Conservation (phyloP, 2,888 invertebrate genomes). For the Cheiracanthium punctorium region DNA sequence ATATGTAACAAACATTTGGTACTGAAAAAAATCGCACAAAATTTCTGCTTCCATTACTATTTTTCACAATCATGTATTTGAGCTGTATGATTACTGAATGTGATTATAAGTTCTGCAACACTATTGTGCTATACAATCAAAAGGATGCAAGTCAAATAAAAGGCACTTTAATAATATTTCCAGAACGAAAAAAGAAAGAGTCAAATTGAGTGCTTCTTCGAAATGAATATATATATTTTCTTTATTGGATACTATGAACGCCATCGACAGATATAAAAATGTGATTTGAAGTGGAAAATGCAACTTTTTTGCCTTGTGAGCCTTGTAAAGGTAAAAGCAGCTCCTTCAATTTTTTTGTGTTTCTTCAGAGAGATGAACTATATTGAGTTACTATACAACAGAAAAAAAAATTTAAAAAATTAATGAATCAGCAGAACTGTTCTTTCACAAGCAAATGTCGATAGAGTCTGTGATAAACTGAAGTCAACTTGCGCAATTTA, state of each 20-base stretch:
- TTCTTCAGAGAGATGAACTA: constrained; percentile 24
- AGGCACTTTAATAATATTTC: too few relatives aligned
- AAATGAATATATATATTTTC: not conserved
- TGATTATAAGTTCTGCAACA: too few relatives aligned
- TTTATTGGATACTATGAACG: not conserved
- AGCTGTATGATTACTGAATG: too few relatives aligned
- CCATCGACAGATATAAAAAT: constrained; percentile 15
- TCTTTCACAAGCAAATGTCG: constrained; percentile 60
- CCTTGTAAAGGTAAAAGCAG: not conserved
- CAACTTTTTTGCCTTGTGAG: constrained; percentile 9
- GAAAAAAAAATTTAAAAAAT: not conserved
- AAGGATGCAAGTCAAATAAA: too few relatives aligned
- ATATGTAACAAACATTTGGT: too few relatives aligned
- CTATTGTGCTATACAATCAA: too few relatives aligned
- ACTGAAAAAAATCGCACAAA: too few relatives aligned
- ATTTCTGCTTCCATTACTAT: too few relatives aligned
- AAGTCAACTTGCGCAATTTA: constrained; percentile 48
- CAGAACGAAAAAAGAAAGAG: too few relatives aligned
- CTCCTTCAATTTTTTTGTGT: not conserved
- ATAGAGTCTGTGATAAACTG: constrained; percentile 69
- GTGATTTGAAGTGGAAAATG: not conserved
- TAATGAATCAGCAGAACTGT: constrained; percentile 30
- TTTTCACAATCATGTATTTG: too few relatives aligned
- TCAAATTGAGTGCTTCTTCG: too few relatives aligned
- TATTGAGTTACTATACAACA: not conserved